Percentiles rank a stretch among this genome's conserved stretches.
Evolutionary conservation across 1,140 invertebrate genomes (phyloP).

Genomic region (Drosophila teissieri): DNA sequence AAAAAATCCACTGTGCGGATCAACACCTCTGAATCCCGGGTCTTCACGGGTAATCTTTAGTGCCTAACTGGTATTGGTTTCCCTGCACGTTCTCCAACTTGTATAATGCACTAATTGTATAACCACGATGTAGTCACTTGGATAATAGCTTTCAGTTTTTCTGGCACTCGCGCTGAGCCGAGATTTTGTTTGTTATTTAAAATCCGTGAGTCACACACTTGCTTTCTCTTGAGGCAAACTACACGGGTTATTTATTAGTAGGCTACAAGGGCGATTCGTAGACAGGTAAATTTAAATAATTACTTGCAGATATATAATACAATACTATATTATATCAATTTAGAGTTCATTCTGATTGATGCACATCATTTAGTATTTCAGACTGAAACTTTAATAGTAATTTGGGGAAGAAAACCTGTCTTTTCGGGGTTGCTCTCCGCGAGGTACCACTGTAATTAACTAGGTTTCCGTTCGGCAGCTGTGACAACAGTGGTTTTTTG

Average conservation of each 20-base stretch:
- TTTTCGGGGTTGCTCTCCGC: not conserved
- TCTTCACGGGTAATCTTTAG: not conserved
- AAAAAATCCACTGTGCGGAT: slow-evolving; percentile 14
- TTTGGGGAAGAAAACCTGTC: no score
- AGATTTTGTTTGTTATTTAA: slow-evolving; percentile 6
- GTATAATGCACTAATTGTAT: slow-evolving; percentile 17
- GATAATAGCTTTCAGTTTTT: not conserved
- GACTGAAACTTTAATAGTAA: no score
- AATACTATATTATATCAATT: no score
- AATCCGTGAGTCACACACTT: slow-evolving; percentile 18
- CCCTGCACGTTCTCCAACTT: slow-evolving; percentile 4
- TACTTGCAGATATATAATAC: not conserved
- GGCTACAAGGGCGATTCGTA: not conserved
- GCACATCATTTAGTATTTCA: no score
- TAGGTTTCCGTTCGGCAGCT: slow-evolving; percentile 39
- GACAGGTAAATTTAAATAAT: not conserved
- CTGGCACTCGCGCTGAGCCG: not conserved
- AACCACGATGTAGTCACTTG: slow-evolving; percentile 7
- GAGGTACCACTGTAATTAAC: slow-evolving; percentile 9
- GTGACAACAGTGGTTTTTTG: slow-evolving; percentile 30
- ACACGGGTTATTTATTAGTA: not conserved
- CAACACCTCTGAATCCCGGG: slow-evolving; percentile 12
- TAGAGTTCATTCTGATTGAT: no score
- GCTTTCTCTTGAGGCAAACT: slow-evolving; percentile 20
- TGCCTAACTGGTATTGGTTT: slow-evolving; percentile 5